Percentiles rank a stretch among this genome's conserved stretches.
Conservation (phyloP, 2,797 vertebrate genomes). For the Neosilurus mollespiculum region DNA sequence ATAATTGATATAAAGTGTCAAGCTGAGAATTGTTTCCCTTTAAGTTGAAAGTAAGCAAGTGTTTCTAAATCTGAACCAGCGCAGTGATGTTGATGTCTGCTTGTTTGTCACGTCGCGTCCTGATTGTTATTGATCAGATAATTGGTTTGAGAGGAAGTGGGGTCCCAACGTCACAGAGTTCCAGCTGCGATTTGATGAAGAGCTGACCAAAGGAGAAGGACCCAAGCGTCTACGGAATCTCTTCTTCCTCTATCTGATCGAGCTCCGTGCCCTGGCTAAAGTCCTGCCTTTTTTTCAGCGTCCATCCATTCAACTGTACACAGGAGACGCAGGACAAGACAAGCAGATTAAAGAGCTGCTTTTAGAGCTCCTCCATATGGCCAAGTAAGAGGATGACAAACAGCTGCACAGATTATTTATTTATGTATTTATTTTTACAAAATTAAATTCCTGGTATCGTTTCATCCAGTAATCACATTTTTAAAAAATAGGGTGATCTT, state of each 20-base stretch:
- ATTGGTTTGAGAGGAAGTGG: constrained; percentile 86
- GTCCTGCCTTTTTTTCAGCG: constrained; percentile 85
- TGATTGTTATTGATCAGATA: constrained; percentile 69
- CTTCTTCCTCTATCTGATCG: constrained; percentile 92
- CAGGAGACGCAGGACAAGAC: constrained; percentile 77
- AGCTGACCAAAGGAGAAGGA: constrained; percentile 86
- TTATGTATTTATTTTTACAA: background rate
- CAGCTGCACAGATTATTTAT: background rate
- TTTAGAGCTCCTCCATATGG: constrained; percentile 81
- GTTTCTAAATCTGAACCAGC: background rate
- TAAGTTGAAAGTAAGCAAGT: background rate
- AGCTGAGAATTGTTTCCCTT: background rate
- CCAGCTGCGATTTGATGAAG: constrained; percentile 84
- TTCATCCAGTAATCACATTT: background rate
- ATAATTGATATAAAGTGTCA: background rate
- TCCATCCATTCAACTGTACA: constrained; percentile 81
- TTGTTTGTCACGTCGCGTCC: background rate
- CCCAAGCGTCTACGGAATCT: constrained; percentile 88
- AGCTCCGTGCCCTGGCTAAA: constrained; percentile 89
- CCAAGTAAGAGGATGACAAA: constrained; percentile 75
- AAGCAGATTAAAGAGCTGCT: constrained; percentile 74
- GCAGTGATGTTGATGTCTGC: too few relatives aligned
- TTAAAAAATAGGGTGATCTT: background rate
- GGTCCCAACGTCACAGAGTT: constrained; percentile 89
- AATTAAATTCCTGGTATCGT: background rate